Base-by-base conservation (phyloP, 2,888 invertebrate genomes). In the Chorisops tibialis region DNA sequence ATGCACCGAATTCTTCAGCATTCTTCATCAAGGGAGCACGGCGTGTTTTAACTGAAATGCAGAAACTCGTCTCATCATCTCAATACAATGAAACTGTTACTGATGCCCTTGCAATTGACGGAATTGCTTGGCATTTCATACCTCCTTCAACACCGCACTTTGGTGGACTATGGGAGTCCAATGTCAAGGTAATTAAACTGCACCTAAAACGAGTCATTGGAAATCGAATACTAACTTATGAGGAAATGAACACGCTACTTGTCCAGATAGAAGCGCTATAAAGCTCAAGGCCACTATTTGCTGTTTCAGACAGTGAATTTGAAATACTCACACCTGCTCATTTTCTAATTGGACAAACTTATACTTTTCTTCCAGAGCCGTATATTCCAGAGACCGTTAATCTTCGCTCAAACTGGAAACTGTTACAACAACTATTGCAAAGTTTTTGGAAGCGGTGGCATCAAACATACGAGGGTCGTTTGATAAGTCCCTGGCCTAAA, bases 11-110 rank as follows among this genome's bases (percentile, higher is more conserved):
- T n/a, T n/a, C n/a, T n/a, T n/a, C n/a, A n/a, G 68, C 51, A 72
- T 71, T 45, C 66, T 67, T 51, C 21, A 70, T 71, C 38, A 47
- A 65, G 7, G 70, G 71, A 6, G 71, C 71, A 1, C 47, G 60
- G 3, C 38, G 50, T 1, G 63, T 68, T 11, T 37, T 45, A 68
- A 4, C 59, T 61, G 22, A 59, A 64, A 1, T 63, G 51, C n/a
- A 6, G 6, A 4, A 47, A 35, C n/a, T 56, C 43, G 7, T 52
- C 30, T 14, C 3, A 19, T 47, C 9, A 4, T 18, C 14, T 7
- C 5, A 21, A 2, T 11, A 52, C 22, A 16, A 24, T n/a, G 63
- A 5, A 68, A 69, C 12, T 37, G 56, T 1, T 72, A 71, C 71
- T 62, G 69, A 22, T 73, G 71, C 43, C 65, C 30, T 47, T 18